Evolutionary conservation across 2,888 invertebrate genomes (phyloP), one percentile per base, ranked within the genome.

Genomic region (Drosophila testacea): DNA sequence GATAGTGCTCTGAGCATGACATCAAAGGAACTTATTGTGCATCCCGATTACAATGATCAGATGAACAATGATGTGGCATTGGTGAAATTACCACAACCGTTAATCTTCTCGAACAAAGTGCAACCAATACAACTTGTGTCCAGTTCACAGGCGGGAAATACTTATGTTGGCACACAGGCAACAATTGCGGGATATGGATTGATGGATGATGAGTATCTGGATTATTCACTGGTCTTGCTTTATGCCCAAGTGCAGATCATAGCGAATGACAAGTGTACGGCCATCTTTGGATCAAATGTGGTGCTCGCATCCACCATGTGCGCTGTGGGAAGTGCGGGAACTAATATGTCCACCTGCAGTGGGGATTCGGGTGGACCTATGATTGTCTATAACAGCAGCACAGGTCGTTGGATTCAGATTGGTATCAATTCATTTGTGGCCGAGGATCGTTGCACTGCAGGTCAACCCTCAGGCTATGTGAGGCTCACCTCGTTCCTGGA

Each of bases 351-450:
- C 52, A 89, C 90, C 2, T 92, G 92, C 60, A 90, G 83, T 42
- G 92, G 92, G 0, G 92, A 92, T 64, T 92, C 92, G 0, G 92
- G 92, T 47, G 92, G 92, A 5, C 88, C 92, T 0, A 55, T 92
- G 11, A 79, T 91, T 13, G 46, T 55, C 0, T 65, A 73, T 4
- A 67, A 78, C 36, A 50, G 74, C 4, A 74, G 48, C 50, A 59
- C 62, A 16, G 83, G 79, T 0, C 51, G 38, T 0, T 87, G 63
- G 62, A 63, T 86, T 11, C 92, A 92, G 66, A 90, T 92, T 28
- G 92, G 92, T 4, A 90, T 92, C 11, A 92, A 91, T 69, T 92
- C 92, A 6, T 92, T 91, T 85, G 92, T 91, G 2, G 90, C 90
- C 11, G 68, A 85, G 55, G 91, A 92, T 76, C 81, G 67, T 32